Evolutionary conservation across 2,797 vertebrate genomes (phyloP), one percentile per base, ranked within the genome.

Genomic region (Vespertilio murinus): DNA sequence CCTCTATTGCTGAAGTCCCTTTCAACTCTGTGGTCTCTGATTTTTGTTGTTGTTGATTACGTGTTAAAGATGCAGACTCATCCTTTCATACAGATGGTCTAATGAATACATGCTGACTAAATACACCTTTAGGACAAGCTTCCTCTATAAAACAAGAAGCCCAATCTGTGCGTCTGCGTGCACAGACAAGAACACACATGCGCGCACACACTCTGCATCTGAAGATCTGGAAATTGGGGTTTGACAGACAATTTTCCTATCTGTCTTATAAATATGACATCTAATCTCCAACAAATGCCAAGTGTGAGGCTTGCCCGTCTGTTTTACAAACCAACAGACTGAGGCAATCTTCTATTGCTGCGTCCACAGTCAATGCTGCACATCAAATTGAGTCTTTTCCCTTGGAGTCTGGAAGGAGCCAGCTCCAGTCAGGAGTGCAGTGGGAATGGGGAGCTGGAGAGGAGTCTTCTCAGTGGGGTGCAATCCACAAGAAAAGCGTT

Each of bases 61-160:
- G 74, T 93, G 33, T 82, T 59, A n/a, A 95, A 91, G 88, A 65
- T 88, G 12, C 59, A 77, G 54, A 54, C 42, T 30, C 47, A 69
- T 59, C 10, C 45, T 95, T 95, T 84, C 13, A 13, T 65, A 70
- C 0, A 12, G 88, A 28, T 33, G 18, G 13, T 28, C 83, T 94
- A 75, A 56, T 70, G 92, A 67, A 67, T 85, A 90, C 88, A 75
- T 40, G 22, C 30, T 23, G n/a, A 61, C 11, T 28, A 64, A 4
- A 1, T 20, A 13, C 10, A n/a, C 17, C 14, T 77, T 92, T 81
- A 54, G 79, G 38, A 77, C 61, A 84, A 94, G 49, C 14, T 64
- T 80, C 61, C 79, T 81, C 42, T 9, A 38, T 75, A 61, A 35
- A 47, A 13, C 13, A 59, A 70, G 77, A 40, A 42, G 67, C 2